Evolutionary conservation across 2,797 vertebrate species (phyloP), one percentile per base, ranked within the genome.

Genomic region (Centroberyx gerrardi): DNA sequence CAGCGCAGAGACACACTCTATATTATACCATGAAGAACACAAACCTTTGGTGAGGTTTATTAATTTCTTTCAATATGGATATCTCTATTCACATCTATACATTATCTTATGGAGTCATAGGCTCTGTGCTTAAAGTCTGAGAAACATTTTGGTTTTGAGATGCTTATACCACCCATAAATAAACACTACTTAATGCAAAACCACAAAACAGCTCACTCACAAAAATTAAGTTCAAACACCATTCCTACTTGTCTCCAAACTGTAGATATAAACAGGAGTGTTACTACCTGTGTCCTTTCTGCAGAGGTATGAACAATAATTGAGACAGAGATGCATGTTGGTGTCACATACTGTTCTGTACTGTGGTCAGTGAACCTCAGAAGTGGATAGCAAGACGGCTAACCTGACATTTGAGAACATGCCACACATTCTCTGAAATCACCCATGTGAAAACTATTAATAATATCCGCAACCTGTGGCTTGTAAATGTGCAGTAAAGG

Each of bases 1-100:
- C 38, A 79, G 58, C 18, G 5, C 80, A 56, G 76, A 80, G 58
- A 74, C 29, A 22, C 64, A 73, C 42, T 74, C 83, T 5, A 42
- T 66, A 36, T 61, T 88, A 36, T 17, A 40, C 62, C 33, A 8
- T 17, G 80, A 90, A 61, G 91, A 90, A 44, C 75, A 74, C 44
- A 92, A 82, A 85, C 14, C 80, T 53, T 64, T 89, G 94, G 95
- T 96, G 88, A 94, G 93, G 61, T 71, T 73, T 71, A 73, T 67
- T 38, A 40, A 72, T 60, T 7, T 29, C 13, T 40, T 48, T 7
- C 18, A 28, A 28, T 10, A 46, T 17, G 13, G 22, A n/a, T 27
- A 46, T 0, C 7, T 9, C 3, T 6, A 22, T 44, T 44, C 42
- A 9, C 9, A 12, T 44, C 8, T 22, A 22, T 22, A 22, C 22